phyloP scores from a whole-genome alignment of 2,113 vertebrate species.

The Labeo catla region DNA sequence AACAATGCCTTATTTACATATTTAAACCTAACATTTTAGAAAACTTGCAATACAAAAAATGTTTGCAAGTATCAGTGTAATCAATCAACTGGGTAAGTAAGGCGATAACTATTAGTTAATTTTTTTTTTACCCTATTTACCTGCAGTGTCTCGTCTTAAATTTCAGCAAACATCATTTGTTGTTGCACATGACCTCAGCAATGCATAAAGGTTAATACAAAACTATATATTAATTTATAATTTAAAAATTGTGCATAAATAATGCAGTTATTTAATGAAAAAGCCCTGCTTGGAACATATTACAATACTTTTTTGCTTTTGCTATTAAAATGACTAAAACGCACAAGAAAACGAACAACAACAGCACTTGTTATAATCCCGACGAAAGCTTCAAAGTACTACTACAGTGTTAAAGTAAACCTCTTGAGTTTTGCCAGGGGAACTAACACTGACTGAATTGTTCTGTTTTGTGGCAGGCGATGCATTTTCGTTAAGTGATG shows the following conservation, averaged over 20 bases:
- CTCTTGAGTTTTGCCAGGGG: slow-evolving; percentile 66
- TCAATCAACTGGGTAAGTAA: too few species aligned
- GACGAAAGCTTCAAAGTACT: slow-evolving; percentile 27
- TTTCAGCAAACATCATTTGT: neutral
- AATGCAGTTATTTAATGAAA: neutral
- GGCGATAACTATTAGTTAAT: too few species aligned
- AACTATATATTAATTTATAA: neutral
- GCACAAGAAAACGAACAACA: slow-evolving; percentile 12
- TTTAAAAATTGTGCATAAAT: neutral
- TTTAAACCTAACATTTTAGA: too few species aligned
- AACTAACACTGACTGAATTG: slow-evolving; percentile 66
- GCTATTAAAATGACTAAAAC: slow-evolving; percentile 9
- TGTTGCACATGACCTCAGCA: neutral
- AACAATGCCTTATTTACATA: too few species aligned
- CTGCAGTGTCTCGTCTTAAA: neutral
- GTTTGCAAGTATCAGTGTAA: too few species aligned
- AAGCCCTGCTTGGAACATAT: neutral
- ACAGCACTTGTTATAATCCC: slow-evolving; percentile 13
- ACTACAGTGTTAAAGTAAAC: slow-evolving; percentile 59
- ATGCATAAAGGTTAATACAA: neutral
- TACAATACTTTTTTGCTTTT: neutral
- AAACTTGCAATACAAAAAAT: too few species aligned
- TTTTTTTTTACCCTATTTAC: neutral
- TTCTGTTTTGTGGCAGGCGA: slow-evolving; percentile 72
- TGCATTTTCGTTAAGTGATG: slow-evolving; percentile 78